Evolutionary conservation across 2,797 vertebrate genomes (phyloP).

Genomic region (Eremophila alpestris): DNA sequence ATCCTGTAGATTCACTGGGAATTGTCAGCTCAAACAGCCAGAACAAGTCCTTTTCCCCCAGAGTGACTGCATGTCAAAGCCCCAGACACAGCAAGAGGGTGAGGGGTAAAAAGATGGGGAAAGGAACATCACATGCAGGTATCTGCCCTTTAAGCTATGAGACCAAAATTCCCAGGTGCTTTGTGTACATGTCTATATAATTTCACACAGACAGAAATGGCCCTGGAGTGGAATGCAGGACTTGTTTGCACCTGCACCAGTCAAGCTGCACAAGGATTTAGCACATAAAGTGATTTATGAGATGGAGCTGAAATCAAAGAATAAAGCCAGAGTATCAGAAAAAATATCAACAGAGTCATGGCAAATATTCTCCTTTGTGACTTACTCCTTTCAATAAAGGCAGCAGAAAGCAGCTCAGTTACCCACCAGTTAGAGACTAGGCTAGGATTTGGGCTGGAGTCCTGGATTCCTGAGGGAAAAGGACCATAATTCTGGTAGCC

Average conservation of each 20-base stretch:
- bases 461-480: background rate
- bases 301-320: conserved; percentile 20
- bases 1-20: background rate
- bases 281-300: conserved; percentile 9
- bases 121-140: background rate
- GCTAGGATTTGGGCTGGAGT: background rate
- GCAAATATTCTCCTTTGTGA: background rate
- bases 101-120: background rate
- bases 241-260: conserved; percentile 25
- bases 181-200: conserved; percentile 28
- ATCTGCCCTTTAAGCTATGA: conserved; percentile 16
- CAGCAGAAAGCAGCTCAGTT: background rate
- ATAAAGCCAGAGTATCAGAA: conserved; percentile 21
- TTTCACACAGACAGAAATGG: conserved; percentile 44
- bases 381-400: background rate
- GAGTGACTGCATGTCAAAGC: background rate
- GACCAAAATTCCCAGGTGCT: conserved; percentile 59
- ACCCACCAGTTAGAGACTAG: background rate
- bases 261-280: conserved; percentile 20
- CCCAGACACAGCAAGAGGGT: background rate
- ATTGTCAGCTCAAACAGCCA: background rate
- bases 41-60: background rate
- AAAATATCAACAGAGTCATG: background rate
- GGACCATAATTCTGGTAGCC: background rate
- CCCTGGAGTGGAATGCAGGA: conserved; percentile 46